A percentile compares a stretch with the other conserved stretches of the same genome.
phyloP scores from a whole-genome alignment of 2,888 invertebrate genomes.

The Eupithecia exiguata region DNA sequence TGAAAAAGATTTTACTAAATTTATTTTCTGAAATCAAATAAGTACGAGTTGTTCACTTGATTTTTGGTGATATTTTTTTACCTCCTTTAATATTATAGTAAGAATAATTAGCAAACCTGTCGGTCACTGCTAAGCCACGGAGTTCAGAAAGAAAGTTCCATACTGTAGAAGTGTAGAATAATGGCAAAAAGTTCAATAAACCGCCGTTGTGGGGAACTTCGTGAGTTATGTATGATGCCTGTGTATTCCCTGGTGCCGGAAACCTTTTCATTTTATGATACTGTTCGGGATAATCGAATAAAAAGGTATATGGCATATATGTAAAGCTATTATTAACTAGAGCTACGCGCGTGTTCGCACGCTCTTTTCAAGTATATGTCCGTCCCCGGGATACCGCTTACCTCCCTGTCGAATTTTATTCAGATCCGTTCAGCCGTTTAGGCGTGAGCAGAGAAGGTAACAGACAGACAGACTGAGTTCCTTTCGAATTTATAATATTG shows the following conservation, averaged over 20 bases:
- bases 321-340: neutral
- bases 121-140: neutral
- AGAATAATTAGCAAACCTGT: neutral
- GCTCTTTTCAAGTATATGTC: too few relatives aligned
- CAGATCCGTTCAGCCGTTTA: too few relatives aligned
- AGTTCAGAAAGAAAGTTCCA: neutral
- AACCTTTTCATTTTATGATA: slow-evolving; percentile 8
- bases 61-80: neutral
- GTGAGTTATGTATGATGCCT: slow-evolving; percentile 33
- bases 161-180: slow-evolving; percentile 31
- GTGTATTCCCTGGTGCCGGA: slow-evolving; percentile 25
- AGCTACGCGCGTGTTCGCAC: neutral
- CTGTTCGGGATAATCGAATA: slow-evolving; percentile 8
- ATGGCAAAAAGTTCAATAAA: slow-evolving; percentile 41
- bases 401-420: too few relatives aligned
- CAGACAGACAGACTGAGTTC: too few relatives aligned
- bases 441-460: too few relatives aligned
- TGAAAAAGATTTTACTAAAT: neutral
- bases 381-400: too few relatives aligned
- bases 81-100: neutral
- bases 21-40: neutral
- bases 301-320: neutral
- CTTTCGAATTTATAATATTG: too few relatives aligned
- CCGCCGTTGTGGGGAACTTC: slow-evolving; percentile 29
- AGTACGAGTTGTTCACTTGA: neutral